Evolutionary conservation across 2,888 invertebrate genomes (phyloP), one percentile per base, ranked within the genome.

Genomic region (Acleris laterana): DNA sequence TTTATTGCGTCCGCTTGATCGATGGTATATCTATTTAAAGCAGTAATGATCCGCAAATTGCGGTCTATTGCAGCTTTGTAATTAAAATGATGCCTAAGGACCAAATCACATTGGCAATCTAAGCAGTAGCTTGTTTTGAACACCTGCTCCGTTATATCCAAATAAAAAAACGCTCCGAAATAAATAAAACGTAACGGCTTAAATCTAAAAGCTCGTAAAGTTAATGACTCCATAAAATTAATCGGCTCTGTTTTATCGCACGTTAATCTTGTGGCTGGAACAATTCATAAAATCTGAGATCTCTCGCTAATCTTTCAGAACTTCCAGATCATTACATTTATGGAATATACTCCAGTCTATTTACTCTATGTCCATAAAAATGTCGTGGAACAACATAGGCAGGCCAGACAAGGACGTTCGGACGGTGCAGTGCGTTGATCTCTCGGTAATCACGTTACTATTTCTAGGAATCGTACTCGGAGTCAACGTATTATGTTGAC

Each of bases 391-490:
- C 67, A 62, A 59, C 59, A 48, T 52, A 42, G 25, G 62, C 25
- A 60, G 69, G 48, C 68, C 62, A 62, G 68, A 57, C 74, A 73
- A 74, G 72, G 72, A 65, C 72, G 69, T 38, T 63, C 51, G 52
- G 66, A 38, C 56, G 67, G 42, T 52, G 25, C 62, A 69, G 72
- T 69, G 56, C 72, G 63, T 71, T 73, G 74, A 74, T 73, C 73
- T 74, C 72, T 44, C 25, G 19, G 57, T 68, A 61, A 60, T 70
- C 69, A 48, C 22, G 68, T 62, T 71, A 70, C 68, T 56, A 66
- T 69, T 72, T 71, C 72, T 69, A 46, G 68, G 71, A 70, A 72
- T 25, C 60, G 51, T 51, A 50, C 50, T 9, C 22, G 50, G 50
- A 51, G 62, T 66, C 57, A 57, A 66, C 57, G 56, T 19, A 32